Evolutionary conservation across 1,140 invertebrate species (phyloP).

Genomic region (Venturia canescens): DNA sequence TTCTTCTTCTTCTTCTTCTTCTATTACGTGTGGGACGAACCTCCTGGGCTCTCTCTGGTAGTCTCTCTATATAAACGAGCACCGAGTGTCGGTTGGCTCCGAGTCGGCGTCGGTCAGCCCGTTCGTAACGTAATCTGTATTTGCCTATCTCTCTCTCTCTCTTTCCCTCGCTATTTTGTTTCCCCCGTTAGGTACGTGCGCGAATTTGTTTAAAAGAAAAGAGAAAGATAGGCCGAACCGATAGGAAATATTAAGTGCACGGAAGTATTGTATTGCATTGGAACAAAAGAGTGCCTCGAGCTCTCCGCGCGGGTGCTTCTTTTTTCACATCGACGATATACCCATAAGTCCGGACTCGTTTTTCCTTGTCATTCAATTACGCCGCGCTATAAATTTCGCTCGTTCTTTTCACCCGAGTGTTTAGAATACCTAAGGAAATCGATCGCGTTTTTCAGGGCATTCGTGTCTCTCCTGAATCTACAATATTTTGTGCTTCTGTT

Average conservation of each 20-base stretch:
- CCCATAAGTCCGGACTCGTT: background rate
- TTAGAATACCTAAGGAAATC: background rate
- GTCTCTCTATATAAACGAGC: constrained; percentile 73
- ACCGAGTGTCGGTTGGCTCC: constrained; percentile 58
- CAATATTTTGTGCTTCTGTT: background rate
- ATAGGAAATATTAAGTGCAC: constrained; percentile 11
- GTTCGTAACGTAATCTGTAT: constrained; percentile 51
- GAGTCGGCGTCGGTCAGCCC: constrained; percentile 58
- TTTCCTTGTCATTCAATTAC: background rate
- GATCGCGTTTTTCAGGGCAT: background rate
- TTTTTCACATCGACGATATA: background rate
- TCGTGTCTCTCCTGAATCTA: background rate
- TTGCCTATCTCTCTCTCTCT: constrained; percentile 45
- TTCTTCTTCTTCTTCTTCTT: constrained; percentile 35
- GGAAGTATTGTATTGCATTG: constrained; percentile 38
- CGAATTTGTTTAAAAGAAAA: constrained; percentile 33
- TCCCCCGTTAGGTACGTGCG: constrained; percentile 39
- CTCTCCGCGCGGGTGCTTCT: constrained; percentile 14
- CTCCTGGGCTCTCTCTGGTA: constrained; percentile 56
- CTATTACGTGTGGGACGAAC: constrained; percentile 68
- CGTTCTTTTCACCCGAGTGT: background rate
- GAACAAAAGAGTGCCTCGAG: background rate
- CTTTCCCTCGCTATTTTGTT: constrained; percentile 40
- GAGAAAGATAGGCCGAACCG: constrained; percentile 34
- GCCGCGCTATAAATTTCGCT: background rate